Percentiles rank a stretch among this genome's conserved stretches.
Evolutionary conservation across 2,888 invertebrate species (phyloP).

Genomic region (Aphidoletes aphidimyza): DNA sequence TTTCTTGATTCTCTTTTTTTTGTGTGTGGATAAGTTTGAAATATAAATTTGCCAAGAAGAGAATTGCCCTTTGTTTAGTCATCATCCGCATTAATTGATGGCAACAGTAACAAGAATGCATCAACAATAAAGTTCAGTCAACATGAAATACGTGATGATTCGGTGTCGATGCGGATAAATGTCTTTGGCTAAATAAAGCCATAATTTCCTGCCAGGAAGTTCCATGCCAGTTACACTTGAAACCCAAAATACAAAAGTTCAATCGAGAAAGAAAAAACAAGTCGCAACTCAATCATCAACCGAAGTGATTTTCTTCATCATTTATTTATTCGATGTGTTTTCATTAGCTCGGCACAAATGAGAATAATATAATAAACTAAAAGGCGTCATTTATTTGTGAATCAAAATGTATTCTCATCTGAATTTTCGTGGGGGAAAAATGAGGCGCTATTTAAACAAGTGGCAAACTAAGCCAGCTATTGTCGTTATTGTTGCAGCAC

Average conservation of each 20-base stretch:
- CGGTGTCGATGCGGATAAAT: constrained; percentile 32
- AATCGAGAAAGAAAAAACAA: no score
- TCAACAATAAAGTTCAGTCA: not conserved
- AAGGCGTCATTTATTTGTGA: constrained; percentile 16
- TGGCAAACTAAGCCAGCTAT: not conserved
- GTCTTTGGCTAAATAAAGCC: not conserved
- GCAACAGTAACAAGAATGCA: not conserved
- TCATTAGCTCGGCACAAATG: not conserved
- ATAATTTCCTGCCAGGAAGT: not conserved
- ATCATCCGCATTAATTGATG: not conserved
- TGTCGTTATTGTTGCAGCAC: no score
- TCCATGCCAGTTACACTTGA: not conserved
- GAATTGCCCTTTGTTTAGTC: no score
- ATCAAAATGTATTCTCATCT: constrained; percentile 3
- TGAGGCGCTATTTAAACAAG: constrained; percentile 7
- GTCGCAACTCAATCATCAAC: not conserved
- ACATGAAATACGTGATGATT: constrained; percentile 35
- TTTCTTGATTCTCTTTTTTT: no score
- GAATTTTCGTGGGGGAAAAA: not conserved
- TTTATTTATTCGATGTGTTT: constrained; percentile 22
- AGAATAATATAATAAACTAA: constrained; percentile 33
- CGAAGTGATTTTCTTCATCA: not conserved
- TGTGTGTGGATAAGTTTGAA: no score
- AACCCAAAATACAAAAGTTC: not conserved
- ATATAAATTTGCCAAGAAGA: no score